phyloP scores from a whole-genome alignment of 2,113 vertebrate genomes.

The Scophthalmus maximus region DNA sequence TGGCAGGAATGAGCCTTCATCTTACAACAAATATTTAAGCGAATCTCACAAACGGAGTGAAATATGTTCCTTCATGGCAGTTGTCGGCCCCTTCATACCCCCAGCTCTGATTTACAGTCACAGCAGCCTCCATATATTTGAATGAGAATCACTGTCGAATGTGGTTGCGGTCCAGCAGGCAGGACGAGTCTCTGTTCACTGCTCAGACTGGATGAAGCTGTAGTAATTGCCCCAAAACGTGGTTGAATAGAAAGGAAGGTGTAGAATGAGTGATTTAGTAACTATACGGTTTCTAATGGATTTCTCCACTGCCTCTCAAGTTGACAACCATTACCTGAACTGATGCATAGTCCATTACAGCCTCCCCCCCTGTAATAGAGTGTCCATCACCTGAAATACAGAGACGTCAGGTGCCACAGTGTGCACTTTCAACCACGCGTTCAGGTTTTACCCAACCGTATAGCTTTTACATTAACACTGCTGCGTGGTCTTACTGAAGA shows the following conservation, averaged over 20 bases:
- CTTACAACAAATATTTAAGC: conserved; percentile 55
- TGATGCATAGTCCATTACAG: conserved; percentile 95
- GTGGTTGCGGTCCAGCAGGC: conserved; percentile 37
- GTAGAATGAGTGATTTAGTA: conserved; percentile 92
- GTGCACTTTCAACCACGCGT: conserved; percentile 84
- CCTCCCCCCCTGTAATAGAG: conserved; percentile 89
- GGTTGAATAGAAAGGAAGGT: conserved; percentile 80
- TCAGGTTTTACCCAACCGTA: conserved; percentile 82
- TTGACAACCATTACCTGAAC: conserved; percentile 94
- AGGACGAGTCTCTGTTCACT: conserved; percentile 53
- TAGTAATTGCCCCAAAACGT: conserved; percentile 81
- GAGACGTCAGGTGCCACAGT: conserved; percentile 91
- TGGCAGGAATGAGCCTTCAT: conserved; percentile 27
- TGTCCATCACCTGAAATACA: conserved; percentile 96
- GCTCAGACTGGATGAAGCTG: conserved; percentile 70
- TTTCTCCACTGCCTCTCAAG: conserved; percentile 88
- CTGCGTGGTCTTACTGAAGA: conserved; percentile 25
- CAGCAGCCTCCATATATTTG: conserved; percentile 24
- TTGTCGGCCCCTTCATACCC: background rate
- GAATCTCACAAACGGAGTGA: conserved; percentile 32
- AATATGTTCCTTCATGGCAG: conserved; percentile 40
- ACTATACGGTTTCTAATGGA: conserved; percentile 90
- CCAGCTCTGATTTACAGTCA: conserved; percentile 45
- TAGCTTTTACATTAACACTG: conserved; percentile 53
- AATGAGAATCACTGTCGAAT: conserved; percentile 41